Conservation (phyloP, 2,888 invertebrate genomes). For the Melipona bicolor region DNA sequence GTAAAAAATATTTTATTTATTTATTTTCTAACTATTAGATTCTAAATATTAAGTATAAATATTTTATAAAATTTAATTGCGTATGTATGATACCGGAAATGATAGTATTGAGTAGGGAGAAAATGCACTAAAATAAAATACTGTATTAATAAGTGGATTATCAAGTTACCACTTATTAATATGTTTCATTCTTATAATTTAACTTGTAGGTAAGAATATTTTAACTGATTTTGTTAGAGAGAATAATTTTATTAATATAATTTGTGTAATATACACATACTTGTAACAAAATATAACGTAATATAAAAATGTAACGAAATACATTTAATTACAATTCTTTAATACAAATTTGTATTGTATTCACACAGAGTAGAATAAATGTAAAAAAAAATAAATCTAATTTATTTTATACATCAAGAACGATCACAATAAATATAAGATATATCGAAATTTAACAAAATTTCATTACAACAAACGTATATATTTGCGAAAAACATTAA, state of each 20-base stretch:
- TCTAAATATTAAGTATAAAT: constrained; percentile 13
- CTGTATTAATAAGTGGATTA: neutral
- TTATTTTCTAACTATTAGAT: neutral
- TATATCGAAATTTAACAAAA: constrained; percentile 12
- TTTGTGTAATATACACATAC: constrained; percentile 7
- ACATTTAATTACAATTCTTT: constrained; percentile 20
- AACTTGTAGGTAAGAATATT: neutral
- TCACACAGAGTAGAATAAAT: neutral
- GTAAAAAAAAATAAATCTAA: constrained; percentile 7
- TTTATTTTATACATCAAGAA: neutral
- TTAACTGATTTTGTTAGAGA: constrained; percentile 10
- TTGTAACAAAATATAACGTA: neutral
- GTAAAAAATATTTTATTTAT: constrained; percentile 13
- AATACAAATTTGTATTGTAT: constrained; percentile 19
- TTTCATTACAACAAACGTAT: neutral
- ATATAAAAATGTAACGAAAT: constrained; percentile 48
- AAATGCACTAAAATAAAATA: constrained; percentile 38
- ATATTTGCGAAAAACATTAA: neutral
- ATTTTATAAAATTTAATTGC: constrained; percentile 16
- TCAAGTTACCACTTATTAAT: neutral
- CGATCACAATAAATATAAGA: constrained; percentile 9
- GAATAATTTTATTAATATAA: constrained; percentile 57
- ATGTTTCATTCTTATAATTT: neutral
- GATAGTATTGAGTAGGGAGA: neutral
- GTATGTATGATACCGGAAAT: constrained; percentile 44